Evolutionary conservation across 2,113 vertebrate species (phyloP).

Genomic region (Sinocyclocheilus maitianheensis): DNA sequence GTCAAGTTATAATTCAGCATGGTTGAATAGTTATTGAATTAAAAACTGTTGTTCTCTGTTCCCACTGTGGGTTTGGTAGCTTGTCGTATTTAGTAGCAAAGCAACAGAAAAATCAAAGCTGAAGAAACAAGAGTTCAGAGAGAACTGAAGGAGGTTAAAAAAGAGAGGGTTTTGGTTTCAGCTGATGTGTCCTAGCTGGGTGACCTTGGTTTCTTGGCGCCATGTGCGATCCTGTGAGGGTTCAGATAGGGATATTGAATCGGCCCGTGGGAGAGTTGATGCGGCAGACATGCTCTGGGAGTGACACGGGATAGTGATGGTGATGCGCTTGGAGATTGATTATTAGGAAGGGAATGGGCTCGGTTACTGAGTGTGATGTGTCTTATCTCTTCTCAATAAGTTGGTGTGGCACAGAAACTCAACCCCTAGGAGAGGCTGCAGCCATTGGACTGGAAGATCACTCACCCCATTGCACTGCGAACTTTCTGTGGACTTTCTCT

Average conservation of each 20-base stretch:
- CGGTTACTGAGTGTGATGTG: slow-evolving; percentile 59
- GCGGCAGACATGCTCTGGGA: slow-evolving; percentile 59
- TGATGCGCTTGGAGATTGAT: slow-evolving; percentile 55
- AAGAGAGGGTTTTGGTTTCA: slow-evolving; percentile 68
- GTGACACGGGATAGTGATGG: slow-evolving; percentile 64
- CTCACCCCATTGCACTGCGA: slow-evolving; percentile 32
- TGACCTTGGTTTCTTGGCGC: slow-evolving; percentile 71
- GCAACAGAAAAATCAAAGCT: slow-evolving; percentile 11
- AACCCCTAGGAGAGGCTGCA: slow-evolving; percentile 60
- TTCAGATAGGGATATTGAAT: slow-evolving; percentile 68
- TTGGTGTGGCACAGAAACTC: slow-evolving; percentile 68
- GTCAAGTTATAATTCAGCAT: slow-evolving; percentile 3
- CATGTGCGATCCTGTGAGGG: slow-evolving; percentile 49
- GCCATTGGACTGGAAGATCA: slow-evolving; percentile 58
- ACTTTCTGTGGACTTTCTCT: slow-evolving; percentile 3
- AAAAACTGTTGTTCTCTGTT: neutral
- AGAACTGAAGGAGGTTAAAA: slow-evolving; percentile 9
- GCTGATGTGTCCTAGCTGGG: slow-evolving; percentile 62
- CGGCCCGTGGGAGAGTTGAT: slow-evolving; percentile 65
- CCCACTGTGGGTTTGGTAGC: neutral
- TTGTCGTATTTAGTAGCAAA: neutral
- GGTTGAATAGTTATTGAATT: slow-evolving; percentile 3
- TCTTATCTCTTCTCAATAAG: slow-evolving; percentile 57
- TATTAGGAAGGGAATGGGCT: slow-evolving; percentile 51
- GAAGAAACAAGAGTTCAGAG: neutral